A percentile compares a stretch with the other conserved stretches of the same genome.
phyloP scores from a whole-genome alignment of 2,113 vertebrate species.

The Puma concolor region DNA sequence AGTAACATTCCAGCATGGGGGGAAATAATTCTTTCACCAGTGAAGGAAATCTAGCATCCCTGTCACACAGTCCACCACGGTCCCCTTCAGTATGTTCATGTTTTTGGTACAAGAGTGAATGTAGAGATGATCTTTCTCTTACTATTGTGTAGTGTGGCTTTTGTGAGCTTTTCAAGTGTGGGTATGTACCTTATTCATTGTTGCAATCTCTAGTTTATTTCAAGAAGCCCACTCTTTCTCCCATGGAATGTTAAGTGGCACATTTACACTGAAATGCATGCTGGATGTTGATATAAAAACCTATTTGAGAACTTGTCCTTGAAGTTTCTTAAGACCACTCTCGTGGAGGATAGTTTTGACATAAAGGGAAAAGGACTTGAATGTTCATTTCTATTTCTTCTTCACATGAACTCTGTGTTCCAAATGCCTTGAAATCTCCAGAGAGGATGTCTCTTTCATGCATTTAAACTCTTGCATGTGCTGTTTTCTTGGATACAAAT shows the following conservation, averaged over 20 bases:
- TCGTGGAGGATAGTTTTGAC: neutral
- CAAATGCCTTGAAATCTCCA: neutral
- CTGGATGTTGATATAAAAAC: neutral
- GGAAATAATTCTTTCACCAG: neutral
- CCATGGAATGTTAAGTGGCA: neutral
- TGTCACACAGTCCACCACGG: neutral
- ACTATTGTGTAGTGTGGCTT: neutral
- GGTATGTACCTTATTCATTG: neutral
- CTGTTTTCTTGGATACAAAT: neutral
- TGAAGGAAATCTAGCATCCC: neutral
- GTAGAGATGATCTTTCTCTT: neutral
- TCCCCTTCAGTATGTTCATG: neutral
- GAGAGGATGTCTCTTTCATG: neutral
- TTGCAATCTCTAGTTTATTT: neutral
- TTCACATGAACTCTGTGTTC: neutral
- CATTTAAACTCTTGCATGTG: neutral
- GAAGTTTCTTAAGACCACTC: neutral
- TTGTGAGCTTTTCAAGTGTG: neutral
- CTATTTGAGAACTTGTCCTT: neutral
- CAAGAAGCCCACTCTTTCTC: neutral
- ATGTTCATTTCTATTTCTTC: neutral
- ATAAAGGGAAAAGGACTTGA: neutral
- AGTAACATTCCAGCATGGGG: neutral
- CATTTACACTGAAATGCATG: neutral
- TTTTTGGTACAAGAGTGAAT: neutral